Evolutionary conservation across 2,113 vertebrate genomes (phyloP).

Genomic region (Numenius arquata): DNA sequence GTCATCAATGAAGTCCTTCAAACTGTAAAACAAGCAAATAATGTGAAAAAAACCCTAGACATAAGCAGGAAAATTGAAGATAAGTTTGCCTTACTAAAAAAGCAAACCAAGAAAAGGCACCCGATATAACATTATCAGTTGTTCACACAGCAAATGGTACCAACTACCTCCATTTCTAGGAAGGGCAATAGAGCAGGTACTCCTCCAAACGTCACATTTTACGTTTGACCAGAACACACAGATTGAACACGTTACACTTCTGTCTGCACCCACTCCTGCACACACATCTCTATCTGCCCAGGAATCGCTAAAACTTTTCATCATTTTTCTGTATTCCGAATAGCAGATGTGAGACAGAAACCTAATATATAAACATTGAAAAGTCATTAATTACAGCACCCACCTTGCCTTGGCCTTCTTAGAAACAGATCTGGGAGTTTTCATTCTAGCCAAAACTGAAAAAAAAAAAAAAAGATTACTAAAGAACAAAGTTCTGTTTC

Average conservation of each 20-base stretch:
- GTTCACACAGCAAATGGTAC: background rate
- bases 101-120: background rate
- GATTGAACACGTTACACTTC: background rate
- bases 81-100: background rate
- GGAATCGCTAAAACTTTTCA: background rate
- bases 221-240: background rate
- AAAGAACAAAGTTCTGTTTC: background rate
- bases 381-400: background rate
- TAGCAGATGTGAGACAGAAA: background rate
- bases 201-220: background rate
- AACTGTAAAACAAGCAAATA: background rate
- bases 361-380: background rate
- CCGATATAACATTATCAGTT: background rate
- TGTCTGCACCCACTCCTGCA: background rate
- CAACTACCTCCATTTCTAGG: background rate
- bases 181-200: fast-evolving
- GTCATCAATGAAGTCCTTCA: conserved; percentile 24
- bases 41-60: background rate
- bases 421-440: conserved; percentile 5
- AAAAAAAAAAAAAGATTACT: background rate
- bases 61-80: background rate
- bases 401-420: background rate
- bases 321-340: background rate
- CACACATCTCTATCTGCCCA: background rate
- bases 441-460: conserved; percentile 58